Evolutionary conservation across 2,888 invertebrate genomes (phyloP).

Genomic region (Ashinkailepas kermadecensis): DNA sequence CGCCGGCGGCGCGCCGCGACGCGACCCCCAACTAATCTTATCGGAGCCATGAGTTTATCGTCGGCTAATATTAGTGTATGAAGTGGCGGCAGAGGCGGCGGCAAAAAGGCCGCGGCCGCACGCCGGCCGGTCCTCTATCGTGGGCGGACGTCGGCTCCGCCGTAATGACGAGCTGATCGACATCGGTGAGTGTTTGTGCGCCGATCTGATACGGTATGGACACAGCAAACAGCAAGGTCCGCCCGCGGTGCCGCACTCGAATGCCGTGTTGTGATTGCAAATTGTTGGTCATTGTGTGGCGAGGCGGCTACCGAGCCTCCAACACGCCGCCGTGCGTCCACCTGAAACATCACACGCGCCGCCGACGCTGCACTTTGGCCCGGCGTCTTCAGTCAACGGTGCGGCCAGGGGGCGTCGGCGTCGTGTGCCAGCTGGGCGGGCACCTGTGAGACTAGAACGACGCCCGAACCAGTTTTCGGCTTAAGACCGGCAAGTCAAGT

Average conservation of each 20-base stretch:
- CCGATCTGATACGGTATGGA: not conserved
- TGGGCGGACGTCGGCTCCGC: not conserved
- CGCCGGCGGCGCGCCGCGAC: not conserved
- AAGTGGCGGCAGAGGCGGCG: constrained; percentile 1
- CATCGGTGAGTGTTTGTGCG: constrained; percentile 1
- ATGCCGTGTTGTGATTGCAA: constrained; percentile 8
- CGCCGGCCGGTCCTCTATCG: not conserved
- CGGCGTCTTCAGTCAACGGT: not conserved
- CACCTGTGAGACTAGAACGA: too few relatives aligned
- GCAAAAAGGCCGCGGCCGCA: not conserved
- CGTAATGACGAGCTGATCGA: constrained; percentile 4
- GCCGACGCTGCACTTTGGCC: not conserved
- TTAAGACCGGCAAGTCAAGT: too few relatives aligned
- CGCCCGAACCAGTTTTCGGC: too few relatives aligned
- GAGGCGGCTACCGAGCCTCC: not conserved
- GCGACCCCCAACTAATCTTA: constrained; percentile 4
- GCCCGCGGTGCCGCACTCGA: not conserved
- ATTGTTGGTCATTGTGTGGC: constrained; percentile 6
- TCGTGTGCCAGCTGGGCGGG: too few relatives aligned
- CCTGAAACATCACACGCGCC: constrained; percentile 22
- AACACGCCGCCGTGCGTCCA: constrained; percentile 20
- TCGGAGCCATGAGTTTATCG: not conserved
- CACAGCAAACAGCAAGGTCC: constrained; percentile 2
- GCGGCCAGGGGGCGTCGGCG: not conserved
- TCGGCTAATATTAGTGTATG: constrained; percentile 16